phyloP scores from a whole-genome alignment of 2,888 invertebrate genomes.

The Drosophila fulvimacula region DNA sequence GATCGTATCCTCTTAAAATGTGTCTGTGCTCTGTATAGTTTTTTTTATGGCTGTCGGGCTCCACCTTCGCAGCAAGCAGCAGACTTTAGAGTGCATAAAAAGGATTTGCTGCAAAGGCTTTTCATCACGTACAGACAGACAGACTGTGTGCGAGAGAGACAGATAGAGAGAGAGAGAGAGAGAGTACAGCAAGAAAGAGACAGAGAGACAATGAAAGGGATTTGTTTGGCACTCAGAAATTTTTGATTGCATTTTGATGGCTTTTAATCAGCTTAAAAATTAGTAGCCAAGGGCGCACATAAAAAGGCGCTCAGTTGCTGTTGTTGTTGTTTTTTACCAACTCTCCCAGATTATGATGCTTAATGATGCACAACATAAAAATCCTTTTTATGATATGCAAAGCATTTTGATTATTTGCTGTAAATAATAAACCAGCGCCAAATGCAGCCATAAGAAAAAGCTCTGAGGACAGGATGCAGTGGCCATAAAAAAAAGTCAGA shows the following conservation, averaged over 20 bases:
- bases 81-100: constrained; percentile 36
- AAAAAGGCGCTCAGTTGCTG: constrained; percentile 11
- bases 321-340: background rate
- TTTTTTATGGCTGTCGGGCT: constrained; percentile 23
- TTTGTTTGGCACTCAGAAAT: constrained; percentile 36
- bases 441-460: constrained; percentile 31
- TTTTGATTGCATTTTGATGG: constrained; percentile 69
- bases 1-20: constrained; percentile 1
- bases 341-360: constrained; percentile 59
- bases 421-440: constrained; percentile 66
- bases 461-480: constrained; percentile 55
- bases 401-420: constrained; percentile 76
- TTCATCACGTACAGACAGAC: constrained; percentile 22
- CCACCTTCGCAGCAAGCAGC: constrained; percentile 11
- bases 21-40: constrained; percentile 5
- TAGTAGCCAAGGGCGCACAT: constrained; percentile 58
- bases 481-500: constrained; percentile 47
- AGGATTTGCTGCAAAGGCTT: constrained; percentile 25
- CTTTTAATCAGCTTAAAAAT: constrained; percentile 80
- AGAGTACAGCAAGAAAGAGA: constrained; percentile 4
- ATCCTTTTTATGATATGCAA: constrained; percentile 77
- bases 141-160: background rate
- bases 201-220: constrained; percentile 36
- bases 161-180: background rate
- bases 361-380: constrained; percentile 74